Conservation (phyloP, 2,888 invertebrate species). For the Oligia fasciuncula region DNA sequence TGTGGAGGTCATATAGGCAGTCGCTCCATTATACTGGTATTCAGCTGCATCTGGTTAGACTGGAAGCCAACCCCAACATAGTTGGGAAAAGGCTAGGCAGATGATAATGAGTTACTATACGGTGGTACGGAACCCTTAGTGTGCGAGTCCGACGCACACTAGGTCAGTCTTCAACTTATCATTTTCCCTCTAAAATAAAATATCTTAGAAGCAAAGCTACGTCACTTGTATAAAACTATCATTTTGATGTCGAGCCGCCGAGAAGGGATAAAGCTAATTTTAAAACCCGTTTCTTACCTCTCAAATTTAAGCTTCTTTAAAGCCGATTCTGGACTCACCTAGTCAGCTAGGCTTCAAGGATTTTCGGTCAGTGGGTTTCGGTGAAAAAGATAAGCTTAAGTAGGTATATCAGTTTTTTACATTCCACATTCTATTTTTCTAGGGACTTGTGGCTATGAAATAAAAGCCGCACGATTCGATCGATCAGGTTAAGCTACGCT, state of each 20-base stretch:
- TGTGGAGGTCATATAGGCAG: no score
- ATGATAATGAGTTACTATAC: no score
- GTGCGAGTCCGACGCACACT: no score
- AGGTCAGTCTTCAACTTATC: neutral
- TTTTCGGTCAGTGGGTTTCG: conserved; percentile 4
- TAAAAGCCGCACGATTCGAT: no score
- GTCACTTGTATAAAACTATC: conserved; percentile 14
- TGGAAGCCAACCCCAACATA: no score
- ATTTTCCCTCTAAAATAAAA: conserved; percentile 11
- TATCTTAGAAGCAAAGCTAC: neutral
- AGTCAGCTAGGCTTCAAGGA: neutral
- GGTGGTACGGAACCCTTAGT: no score
- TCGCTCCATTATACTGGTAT: no score
- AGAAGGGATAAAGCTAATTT: conserved; percentile 34
- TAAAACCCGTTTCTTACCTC: conserved; percentile 28
- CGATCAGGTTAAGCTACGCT: no score
- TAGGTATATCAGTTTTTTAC: neutral
- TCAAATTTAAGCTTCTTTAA: conserved; percentile 8
- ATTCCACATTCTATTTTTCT: neutral
- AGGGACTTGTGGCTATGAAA: no score
- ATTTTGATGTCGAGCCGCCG: conserved; percentile 27
- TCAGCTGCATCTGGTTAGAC: no score
- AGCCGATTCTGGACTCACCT: conserved; percentile 23
- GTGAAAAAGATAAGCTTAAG: neutral
- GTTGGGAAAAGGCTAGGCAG: no score